Evolutionary conservation across 2,797 vertebrate species (phyloP).

Genomic region (Cossypha heuglini): DNA sequence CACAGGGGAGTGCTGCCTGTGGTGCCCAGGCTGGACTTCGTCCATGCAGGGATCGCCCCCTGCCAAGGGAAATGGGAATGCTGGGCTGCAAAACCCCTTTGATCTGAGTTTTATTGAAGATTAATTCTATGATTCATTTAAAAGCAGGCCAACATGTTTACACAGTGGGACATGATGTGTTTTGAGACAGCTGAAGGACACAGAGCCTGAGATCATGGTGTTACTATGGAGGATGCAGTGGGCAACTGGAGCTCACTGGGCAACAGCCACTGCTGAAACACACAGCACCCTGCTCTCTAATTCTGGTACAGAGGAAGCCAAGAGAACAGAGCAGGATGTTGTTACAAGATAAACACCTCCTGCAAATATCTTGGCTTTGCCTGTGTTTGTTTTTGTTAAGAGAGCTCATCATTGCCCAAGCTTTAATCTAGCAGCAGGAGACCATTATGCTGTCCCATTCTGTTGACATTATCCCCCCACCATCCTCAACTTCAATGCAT

Average conservation of each 20-base stretch:
- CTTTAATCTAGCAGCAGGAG: conserved; percentile 72
- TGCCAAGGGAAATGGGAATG: not conserved
- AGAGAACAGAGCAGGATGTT: conserved; percentile 2
- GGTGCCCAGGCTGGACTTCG: not conserved
- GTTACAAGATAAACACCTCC: conserved; percentile 35
- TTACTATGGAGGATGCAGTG: not conserved
- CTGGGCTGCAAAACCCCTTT: not conserved
- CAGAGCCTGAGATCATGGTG: fast-evolving
- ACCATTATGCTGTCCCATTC: conserved; percentile 59
- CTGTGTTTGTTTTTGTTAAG: conserved; percentile 23
- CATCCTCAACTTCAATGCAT: not conserved
- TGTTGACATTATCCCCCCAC: conserved; percentile 57
- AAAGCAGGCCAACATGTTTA: not conserved
- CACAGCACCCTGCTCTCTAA: not conserved
- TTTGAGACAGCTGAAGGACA: not conserved
- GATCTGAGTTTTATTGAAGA: not conserved
- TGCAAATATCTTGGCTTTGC: conserved; percentile 9
- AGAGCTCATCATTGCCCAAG: conserved; percentile 38
- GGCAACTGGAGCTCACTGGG: not conserved
- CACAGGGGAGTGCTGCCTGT: not conserved
- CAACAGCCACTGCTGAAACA: not conserved
- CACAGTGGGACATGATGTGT: fast-evolving
- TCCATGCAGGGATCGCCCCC: not conserved
- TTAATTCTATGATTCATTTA: not conserved
- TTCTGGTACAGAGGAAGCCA: not conserved